phyloP scores from a whole-genome alignment of 2,888 invertebrate species.

The Drosophila subsilvestris region DNA sequence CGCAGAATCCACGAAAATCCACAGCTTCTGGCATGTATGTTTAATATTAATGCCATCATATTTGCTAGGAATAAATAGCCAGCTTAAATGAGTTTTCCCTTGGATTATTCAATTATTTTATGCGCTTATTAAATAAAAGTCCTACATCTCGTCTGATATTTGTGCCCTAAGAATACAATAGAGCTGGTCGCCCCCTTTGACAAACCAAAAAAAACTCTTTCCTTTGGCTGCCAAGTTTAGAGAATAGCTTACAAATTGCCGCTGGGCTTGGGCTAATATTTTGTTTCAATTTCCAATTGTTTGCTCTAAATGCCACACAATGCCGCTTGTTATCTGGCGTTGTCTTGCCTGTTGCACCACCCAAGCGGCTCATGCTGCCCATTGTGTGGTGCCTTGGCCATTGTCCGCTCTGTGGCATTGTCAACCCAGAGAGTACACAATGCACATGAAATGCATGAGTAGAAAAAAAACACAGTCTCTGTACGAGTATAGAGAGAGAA shows the following conservation, averaged over 20 bases:
- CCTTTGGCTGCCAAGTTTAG: not conserved
- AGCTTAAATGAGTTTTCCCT: not conserved
- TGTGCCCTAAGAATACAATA: no score
- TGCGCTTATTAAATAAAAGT: no score
- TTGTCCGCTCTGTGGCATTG: conserved; percentile 39
- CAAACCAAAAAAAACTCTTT: no score
- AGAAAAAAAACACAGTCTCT: not conserved
- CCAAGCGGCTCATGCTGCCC: conserved; percentile 31
- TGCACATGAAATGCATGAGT: not conserved
- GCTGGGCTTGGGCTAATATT: conserved; percentile 43
- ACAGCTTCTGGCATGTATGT: not conserved
- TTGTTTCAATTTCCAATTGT: conserved; percentile 62
- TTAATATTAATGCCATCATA: conserved; percentile 1
- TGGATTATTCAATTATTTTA: not conserved
- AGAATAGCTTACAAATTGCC: conserved; percentile 25
- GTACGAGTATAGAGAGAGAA: not conserved
- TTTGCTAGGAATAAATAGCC: conserved; percentile 21
- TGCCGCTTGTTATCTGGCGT: conserved; percentile 40
- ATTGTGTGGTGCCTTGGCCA: conserved; percentile 36
- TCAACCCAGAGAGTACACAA: not conserved
- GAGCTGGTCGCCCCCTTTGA: no score
- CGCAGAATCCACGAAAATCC: conserved; percentile 6
- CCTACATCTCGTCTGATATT: no score
- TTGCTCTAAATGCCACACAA: conserved; percentile 51
- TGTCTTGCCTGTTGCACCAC: conserved; percentile 41